These are phyloP conservation scores for Drosophila eohydei DNA, from an alignment of 2,888 invertebrate genomes.

Conservation along the genomic window DNA sequence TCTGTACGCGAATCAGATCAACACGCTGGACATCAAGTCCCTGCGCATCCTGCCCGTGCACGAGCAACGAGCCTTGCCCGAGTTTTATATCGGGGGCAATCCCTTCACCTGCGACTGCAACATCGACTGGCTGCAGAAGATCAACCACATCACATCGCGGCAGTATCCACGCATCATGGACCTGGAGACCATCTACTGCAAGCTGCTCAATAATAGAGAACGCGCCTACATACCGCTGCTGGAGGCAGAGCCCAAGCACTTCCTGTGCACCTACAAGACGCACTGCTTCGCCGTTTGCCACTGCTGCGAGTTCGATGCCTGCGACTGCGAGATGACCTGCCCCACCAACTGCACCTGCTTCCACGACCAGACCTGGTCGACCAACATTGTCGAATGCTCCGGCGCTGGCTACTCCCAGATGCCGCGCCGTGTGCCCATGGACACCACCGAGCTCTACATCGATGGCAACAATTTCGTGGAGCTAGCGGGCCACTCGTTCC, in stretches of 20 bases:
- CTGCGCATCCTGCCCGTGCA: slow-evolving; percentile 92
- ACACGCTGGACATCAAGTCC: slow-evolving; percentile 95
- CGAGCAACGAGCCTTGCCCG: slow-evolving; percentile 90
- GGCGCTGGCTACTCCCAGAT: slow-evolving; percentile 92
- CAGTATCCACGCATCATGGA: slow-evolving; percentile 97
- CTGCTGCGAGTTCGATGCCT: slow-evolving; percentile 98
- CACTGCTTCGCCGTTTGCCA: slow-evolving; percentile 97
- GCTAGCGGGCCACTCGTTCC: slow-evolving; percentile 94
- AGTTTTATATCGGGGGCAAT: slow-evolving; percentile 97
- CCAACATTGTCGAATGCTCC: slow-evolving; percentile 96
- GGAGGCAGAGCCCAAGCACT: slow-evolving; percentile 94
- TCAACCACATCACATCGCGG: slow-evolving; percentile 93
- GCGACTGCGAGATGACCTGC: slow-evolving; percentile 99
- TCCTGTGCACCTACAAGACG: slow-evolving; percentile 95
- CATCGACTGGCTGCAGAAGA: slow-evolving; percentile 97
- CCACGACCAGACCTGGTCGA: slow-evolving; percentile 96
- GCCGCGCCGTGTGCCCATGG: slow-evolving; percentile 96
- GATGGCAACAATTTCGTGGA: slow-evolving; percentile 96
- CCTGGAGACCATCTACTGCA: slow-evolving; percentile 94
- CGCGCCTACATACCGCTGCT: slow-evolving; percentile 93
- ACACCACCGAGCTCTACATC: slow-evolving; percentile 96
- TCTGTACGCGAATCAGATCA: slow-evolving; percentile 96
- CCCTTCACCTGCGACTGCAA: slow-evolving; percentile 97
- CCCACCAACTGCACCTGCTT: slow-evolving; percentile 97
- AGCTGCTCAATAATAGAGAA: slow-evolving; percentile 93